A percentile compares a stretch with the other conserved stretches of the same genome.
Evolutionary conservation across 2,888 invertebrate species (phyloP).

Genomic region (Ditylenchus weischeri): DNA sequence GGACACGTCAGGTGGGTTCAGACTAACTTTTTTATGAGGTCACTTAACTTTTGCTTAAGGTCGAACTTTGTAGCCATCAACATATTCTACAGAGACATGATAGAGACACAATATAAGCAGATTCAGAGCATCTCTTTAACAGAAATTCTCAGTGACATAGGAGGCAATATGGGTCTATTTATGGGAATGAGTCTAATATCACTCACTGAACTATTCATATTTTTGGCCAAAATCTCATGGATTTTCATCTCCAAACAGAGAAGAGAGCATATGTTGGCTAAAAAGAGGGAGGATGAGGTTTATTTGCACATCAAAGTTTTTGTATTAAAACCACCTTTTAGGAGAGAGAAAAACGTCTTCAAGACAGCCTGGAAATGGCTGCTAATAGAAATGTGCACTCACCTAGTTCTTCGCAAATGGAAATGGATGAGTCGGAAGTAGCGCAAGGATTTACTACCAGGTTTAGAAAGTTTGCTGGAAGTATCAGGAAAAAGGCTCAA

Average conservation of each 20-base stretch:
- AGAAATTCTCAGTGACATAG: slow-evolving; percentile 51
- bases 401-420: not conserved
- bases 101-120: slow-evolving; percentile 52
- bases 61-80: slow-evolving; percentile 46
- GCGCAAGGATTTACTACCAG: not conserved
- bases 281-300: slow-evolving; percentile 10
- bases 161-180: slow-evolving; percentile 58
- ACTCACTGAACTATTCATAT: slow-evolving; percentile 51
- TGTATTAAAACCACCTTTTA: slow-evolving; percentile 8
- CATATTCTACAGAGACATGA: slow-evolving; percentile 52
- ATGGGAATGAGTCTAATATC: slow-evolving; percentile 57
- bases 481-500: not conserved
- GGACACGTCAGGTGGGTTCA: slow-evolving; percentile 16
- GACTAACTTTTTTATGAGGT: not conserved
- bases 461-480: slow-evolving; percentile 12
- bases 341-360: slow-evolving; percentile 18
- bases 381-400: not conserved
- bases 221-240: slow-evolving; percentile 52
- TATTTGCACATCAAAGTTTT: slow-evolving; percentile 15
- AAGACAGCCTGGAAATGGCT: slow-evolving; percentile 21
- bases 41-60: slow-evolving; percentile 13
- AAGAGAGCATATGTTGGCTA: slow-evolving; percentile 31
- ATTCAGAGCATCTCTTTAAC: slow-evolving; percentile 42
- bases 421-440: not conserved
- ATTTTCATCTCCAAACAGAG: slow-evolving; percentile 42